phyloP scores from a whole-genome alignment of 2,797 vertebrate species.

The Tiaroga cobitis region DNA sequence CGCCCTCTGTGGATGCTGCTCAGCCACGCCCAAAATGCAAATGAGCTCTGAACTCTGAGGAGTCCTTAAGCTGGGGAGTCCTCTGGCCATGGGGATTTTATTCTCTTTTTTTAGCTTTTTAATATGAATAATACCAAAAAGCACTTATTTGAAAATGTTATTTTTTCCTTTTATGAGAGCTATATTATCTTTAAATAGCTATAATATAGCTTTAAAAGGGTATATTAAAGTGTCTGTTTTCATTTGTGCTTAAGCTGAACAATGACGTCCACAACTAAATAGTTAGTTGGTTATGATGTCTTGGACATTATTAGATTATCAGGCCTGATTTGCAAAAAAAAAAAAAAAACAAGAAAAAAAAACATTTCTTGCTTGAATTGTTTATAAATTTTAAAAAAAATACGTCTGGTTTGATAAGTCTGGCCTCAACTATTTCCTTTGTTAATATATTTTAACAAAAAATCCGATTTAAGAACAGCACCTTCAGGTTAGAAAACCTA shows the following conservation, averaged over 20 bases:
- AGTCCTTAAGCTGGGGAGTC: not conserved
- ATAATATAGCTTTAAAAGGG: no score
- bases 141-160: not conserved
- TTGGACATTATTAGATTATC: not conserved
- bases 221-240: not conserved
- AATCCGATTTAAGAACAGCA: not conserved
- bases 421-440: not conserved
- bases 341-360: no score
- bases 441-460: not conserved
- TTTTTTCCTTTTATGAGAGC: slow-evolving; percentile 6
- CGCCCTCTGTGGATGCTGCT: not conserved
- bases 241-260: not conserved
- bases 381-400: not conserved
- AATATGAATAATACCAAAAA: not conserved
- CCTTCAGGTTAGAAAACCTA: not conserved
- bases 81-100: not conserved
- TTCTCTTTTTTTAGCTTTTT: not conserved
- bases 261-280: not conserved
- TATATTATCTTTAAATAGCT: not conserved
- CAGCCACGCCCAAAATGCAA: not conserved
- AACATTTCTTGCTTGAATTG: not conserved
- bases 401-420: not conserved
- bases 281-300: not conserved
- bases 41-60: not conserved
- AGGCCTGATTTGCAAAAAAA: not conserved